Base-by-base conservation (phyloP, 2,888 invertebrate genomes). In the Drosophila buzzatii region DNA sequence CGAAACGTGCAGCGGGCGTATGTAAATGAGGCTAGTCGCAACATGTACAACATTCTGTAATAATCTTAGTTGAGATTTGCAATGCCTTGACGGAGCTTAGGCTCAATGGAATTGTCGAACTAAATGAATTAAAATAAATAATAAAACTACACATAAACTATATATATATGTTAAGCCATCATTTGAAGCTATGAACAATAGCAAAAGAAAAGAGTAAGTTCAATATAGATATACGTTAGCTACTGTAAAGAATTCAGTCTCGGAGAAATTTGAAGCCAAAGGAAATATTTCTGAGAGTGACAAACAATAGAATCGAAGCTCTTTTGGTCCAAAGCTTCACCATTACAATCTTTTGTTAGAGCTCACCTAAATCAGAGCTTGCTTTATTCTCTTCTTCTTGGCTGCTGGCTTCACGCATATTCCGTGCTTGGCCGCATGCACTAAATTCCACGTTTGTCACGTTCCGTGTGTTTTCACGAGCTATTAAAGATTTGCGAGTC, bases 381-480 rank as follows among this genome's bases (percentile, higher is more conserved):
- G 37, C 57, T 58, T 37, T 9, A 39, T 31, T 39, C 16, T 10
- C 39, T 9, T 49, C 18, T 18, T 39, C 31, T 23, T 23, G 23
- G 1, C n/a, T 45, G 3, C n/a, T 23, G 16, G 10, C 47, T 53
- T 23, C 57, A 27, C 12, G 31, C 12, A 58, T 14, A 12, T 52
- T 65, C 9, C 33, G 27, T 41, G 65, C 53, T 45, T n/a, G 33
- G n/a, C 20, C 16, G 23, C 49, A 16, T 60, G 59, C 52, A 60
- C 47, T 20, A 18, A 63, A 71, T 68, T 75, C 71, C 47, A 51
- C 59, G 35, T 61, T 70, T 67, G 79, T 73, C 85, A 85, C 85
- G 85, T 88, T 76, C 67, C 37, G 63, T 65, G 72, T 61, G 69
- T 73, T 81, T 88, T 77, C 88, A 85, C 83, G 85, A 76, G 69